phyloP scores from a whole-genome alignment of 2,797 vertebrate species.

The Allobates femoralis region DNA sequence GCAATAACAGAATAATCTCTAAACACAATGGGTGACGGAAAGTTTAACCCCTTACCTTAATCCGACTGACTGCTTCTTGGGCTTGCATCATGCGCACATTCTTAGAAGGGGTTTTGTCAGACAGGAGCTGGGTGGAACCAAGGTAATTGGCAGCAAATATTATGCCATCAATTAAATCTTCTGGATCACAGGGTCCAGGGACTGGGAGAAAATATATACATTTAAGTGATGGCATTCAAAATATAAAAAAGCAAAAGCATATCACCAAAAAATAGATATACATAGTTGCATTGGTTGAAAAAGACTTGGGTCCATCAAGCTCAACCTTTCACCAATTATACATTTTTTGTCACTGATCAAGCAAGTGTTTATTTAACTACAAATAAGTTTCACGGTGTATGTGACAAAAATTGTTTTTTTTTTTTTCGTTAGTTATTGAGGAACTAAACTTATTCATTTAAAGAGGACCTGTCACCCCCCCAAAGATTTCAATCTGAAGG shows the following conservation, averaged over 20 bases:
- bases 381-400: neutral
- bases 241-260: neutral
- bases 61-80: constrained; percentile 94
- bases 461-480: no score
- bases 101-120: constrained; percentile 96
- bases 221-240: neutral
- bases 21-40: neutral
- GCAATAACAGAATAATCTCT: neutral
- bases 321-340: no score
- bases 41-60: constrained; percentile 85
- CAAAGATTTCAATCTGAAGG: no score
- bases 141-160: constrained; percentile 98
- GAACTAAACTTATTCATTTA: no score
- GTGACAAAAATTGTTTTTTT: no score
- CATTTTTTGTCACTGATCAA: no score
- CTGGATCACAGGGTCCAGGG: constrained; percentile 95
- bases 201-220: constrained; percentile 76
- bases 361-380: neutral
- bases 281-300: no score
- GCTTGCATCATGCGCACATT: constrained; percentile 98
- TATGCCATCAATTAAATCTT: constrained; percentile 96
- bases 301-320: no score
- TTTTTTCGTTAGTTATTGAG: no score
- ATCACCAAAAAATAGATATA: no score
- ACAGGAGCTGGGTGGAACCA: constrained; percentile 94